These are phyloP conservation scores for Amphiduros pacificus DNA, from an alignment of 2,888 invertebrate genomes.

Conservation along the genomic window DNA sequence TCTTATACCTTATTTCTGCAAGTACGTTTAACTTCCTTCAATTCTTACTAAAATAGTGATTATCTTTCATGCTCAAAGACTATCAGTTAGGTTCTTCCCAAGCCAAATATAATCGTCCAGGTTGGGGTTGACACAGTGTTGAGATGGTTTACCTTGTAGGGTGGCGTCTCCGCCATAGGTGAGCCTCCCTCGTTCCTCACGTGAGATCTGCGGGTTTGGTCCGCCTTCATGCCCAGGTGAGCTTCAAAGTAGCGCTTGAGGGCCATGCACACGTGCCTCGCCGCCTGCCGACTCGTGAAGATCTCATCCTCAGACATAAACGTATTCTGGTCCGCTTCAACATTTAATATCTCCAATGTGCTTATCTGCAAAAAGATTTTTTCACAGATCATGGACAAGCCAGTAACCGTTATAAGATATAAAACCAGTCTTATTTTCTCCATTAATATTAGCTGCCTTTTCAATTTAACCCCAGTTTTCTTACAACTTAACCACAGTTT, in stretches of 20 bases:
- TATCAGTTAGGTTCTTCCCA: too few species aligned
- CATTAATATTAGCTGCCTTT: slow-evolving; percentile 25
- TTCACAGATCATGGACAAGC: too few species aligned
- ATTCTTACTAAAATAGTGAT: too few species aligned
- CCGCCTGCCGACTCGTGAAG: slow-evolving; percentile 86
- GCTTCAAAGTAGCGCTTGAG: slow-evolving; percentile 89
- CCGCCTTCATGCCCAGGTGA: slow-evolving; percentile 80
- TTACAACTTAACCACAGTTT: not conserved
- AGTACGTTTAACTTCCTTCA: too few species aligned
- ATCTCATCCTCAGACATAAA: slow-evolving; percentile 80
- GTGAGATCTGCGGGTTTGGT: slow-evolving; percentile 64
- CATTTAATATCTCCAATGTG: slow-evolving; percentile 81
- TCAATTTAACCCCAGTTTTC: not conserved
- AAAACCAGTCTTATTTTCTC: too few species aligned
- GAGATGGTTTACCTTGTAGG: slow-evolving; percentile 62
- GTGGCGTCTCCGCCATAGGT: slow-evolving; percentile 60
- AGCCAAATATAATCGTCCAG: too few species aligned
- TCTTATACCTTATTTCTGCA: too few species aligned
- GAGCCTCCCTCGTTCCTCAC: slow-evolving; percentile 60
- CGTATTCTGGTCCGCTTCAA: slow-evolving; percentile 66
- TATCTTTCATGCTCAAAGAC: too few species aligned
- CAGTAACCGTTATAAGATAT: too few species aligned
- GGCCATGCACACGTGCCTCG: slow-evolving; percentile 87
- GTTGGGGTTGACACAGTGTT: too few species aligned
- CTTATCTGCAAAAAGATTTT: slow-evolving; percentile 75